These are phyloP conservation scores for Anas flavirostris DNA, from an alignment of 2,797 vertebrate genomes.

Conservation along the genomic window DNA sequence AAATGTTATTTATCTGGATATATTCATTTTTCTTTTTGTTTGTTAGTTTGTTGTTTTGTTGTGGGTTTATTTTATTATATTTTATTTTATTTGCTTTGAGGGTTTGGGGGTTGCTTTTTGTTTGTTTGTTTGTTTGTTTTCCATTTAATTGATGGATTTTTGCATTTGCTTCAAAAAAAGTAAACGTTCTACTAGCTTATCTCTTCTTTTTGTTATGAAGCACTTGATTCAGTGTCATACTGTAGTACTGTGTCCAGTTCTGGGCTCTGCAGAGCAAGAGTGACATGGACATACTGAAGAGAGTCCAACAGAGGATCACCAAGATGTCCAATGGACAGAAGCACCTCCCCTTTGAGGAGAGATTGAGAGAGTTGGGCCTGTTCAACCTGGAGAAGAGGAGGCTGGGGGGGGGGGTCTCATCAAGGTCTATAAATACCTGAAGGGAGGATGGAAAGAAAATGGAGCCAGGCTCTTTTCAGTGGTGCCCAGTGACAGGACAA, in stretches of 20 bases:
- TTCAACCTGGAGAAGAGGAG: not conserved
- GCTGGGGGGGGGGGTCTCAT: not conserved
- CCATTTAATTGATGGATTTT: not conserved
- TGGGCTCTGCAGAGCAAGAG: not conserved
- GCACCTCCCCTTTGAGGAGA: not conserved
- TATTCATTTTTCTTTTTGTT: not conserved
- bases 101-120: not conserved
- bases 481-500: not conserved
- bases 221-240: not conserved
- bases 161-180: not conserved
- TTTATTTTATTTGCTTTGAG: not conserved
- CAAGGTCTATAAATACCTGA: not conserved
- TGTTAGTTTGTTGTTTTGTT: too few relatives aligned
- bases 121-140: not conserved
- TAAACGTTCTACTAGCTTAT: not conserved
- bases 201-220: not conserved
- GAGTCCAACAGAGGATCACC: not conserved
- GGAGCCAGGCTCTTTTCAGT: not conserved
- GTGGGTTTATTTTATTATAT: not conserved
- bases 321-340: not conserved
- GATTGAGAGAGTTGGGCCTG: not conserved
- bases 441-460: not conserved
- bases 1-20: not conserved
- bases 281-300: not conserved
- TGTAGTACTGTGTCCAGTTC: not conserved